Percentiles rank a stretch among this genome's conserved stretches.
Evolutionary conservation across 2,888 invertebrate genomes (phyloP).

Genomic region (Emmelina monodactyla): DNA sequence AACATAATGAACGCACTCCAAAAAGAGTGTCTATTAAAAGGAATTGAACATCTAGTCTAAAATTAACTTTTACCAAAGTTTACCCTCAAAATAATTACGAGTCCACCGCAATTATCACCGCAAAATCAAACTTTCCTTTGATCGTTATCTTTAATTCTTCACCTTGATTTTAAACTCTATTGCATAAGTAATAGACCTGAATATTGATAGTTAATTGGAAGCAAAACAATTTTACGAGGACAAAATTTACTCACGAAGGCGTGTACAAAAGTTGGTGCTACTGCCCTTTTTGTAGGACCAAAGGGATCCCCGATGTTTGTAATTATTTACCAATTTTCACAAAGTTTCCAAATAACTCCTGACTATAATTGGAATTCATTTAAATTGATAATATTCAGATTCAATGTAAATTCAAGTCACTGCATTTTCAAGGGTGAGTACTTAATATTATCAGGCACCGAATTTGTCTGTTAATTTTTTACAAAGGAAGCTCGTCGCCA

Average conservation of each 20-base stretch:
- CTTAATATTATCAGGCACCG: constrained; percentile 33
- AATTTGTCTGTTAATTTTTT: constrained; percentile 44
- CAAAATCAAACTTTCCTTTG: constrained; percentile 62
- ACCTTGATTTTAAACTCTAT: constrained; percentile 30
- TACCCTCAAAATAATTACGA: constrained; percentile 67
- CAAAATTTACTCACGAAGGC: constrained; percentile 53
- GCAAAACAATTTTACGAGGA: constrained; percentile 32
- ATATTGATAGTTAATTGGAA: constrained; percentile 22
- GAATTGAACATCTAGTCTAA: constrained; percentile 54
- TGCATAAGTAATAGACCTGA: constrained; percentile 23
- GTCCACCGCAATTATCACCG: constrained; percentile 64
- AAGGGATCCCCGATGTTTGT: constrained; percentile 57
- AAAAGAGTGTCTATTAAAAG: constrained; percentile 62
- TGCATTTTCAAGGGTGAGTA: constrained; percentile 26
- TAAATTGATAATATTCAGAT: constrained; percentile 44
- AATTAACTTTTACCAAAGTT: constrained; percentile 62
- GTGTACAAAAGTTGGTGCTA: constrained; percentile 47
- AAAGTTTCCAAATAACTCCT: constrained; percentile 38
- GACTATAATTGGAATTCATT: constrained; percentile 52
- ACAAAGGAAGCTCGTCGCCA: constrained; percentile 32
- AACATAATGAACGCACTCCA: constrained; percentile 58
- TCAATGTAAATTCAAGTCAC: constrained; percentile 37
- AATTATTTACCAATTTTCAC: constrained; percentile 63
- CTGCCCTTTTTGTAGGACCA: constrained; percentile 57
- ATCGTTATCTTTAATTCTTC: constrained; percentile 40